phyloP scores from a whole-genome alignment of 2,888 invertebrate genomes.

The Colostygia pectinataria region DNA sequence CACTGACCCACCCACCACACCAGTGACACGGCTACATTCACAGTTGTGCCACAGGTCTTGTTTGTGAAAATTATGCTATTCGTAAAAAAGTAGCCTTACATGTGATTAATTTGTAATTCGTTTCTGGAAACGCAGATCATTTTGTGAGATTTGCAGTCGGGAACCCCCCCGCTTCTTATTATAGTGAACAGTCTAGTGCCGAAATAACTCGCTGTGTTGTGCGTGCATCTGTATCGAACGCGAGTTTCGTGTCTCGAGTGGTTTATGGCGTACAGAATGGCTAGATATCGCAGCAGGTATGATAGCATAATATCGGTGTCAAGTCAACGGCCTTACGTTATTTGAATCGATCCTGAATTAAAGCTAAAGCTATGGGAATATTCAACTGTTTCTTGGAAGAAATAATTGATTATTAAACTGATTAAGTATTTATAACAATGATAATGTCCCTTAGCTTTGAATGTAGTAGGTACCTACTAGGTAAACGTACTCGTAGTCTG shows the following conservation, averaged over 20 bases:
- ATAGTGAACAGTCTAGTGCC: constrained; percentile 7
- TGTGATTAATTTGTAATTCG: constrained; percentile 3
- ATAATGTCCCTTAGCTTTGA: too few relatives aligned
- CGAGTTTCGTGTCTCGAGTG: constrained; percentile 46
- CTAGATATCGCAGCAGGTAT: constrained; percentile 63
- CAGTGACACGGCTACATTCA: constrained; percentile 81
- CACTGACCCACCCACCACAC: constrained; percentile 32
- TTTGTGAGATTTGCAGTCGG: constrained; percentile 8
- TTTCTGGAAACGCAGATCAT: constrained; percentile 10
- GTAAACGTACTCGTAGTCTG: too few relatives aligned
- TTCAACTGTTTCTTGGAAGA: too few relatives aligned
- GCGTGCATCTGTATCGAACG: constrained; percentile 38
- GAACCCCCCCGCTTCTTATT: not conserved
- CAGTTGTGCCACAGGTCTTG: constrained; percentile 64
- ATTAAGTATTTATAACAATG: too few relatives aligned
- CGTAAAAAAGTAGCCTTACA: not conserved
- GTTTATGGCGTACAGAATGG: constrained; percentile 62
- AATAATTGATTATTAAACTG: too few relatives aligned
- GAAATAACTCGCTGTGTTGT: constrained; percentile 4
- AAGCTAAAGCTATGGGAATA: too few relatives aligned
- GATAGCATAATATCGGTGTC: not conserved
- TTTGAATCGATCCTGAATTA: too few relatives aligned
- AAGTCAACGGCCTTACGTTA: too few relatives aligned
- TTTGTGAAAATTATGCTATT: constrained; percentile 40
- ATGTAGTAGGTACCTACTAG: too few relatives aligned